Conservation (phyloP, 2,888 invertebrate genomes). For the Mythimna vitellina region DNA sequence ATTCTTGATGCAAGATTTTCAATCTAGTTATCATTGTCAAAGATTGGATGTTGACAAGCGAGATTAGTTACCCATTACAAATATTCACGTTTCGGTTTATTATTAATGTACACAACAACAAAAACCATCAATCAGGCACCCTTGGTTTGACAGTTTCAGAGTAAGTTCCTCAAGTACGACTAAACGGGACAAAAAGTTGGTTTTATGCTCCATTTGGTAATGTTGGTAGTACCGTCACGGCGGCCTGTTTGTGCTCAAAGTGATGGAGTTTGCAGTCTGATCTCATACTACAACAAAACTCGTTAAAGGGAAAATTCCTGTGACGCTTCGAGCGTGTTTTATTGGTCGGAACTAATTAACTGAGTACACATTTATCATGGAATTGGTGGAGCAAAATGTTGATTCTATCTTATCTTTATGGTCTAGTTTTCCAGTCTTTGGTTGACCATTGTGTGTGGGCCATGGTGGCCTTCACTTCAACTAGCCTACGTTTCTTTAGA, state of each 20-base stretch:
- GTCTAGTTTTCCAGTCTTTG: no score
- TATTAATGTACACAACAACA: conserved; percentile 36
- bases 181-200: conserved; percentile 60
- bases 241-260: conserved; percentile 44
- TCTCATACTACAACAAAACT: conserved; percentile 58
- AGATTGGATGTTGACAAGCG: conserved; percentile 4
- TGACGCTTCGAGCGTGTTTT: conserved; percentile 43
- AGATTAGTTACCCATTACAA: conserved; percentile 4
- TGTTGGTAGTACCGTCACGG: conserved; percentile 22
- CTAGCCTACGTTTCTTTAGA: no score
- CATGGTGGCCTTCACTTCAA: no score
- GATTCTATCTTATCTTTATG: neutral
- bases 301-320: conserved; percentile 58
- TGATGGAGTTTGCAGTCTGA: conserved; percentile 54
- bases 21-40: conserved; percentile 1
- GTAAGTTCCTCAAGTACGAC: conserved; percentile 54
- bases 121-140: conserved; percentile 59
- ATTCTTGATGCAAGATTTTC: conserved; percentile 12
- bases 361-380: conserved; percentile 56
- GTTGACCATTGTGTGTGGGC: no score
- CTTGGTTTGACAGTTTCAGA: conserved; percentile 58
- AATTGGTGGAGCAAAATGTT: conserved; percentile 17
- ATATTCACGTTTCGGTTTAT: conserved; percentile 10
- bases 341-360: conserved; percentile 49
- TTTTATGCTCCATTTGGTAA: conserved; percentile 59